phyloP scores from a whole-genome alignment of 2,797 vertebrate genomes.

The Leptatherina wallacei region DNA sequence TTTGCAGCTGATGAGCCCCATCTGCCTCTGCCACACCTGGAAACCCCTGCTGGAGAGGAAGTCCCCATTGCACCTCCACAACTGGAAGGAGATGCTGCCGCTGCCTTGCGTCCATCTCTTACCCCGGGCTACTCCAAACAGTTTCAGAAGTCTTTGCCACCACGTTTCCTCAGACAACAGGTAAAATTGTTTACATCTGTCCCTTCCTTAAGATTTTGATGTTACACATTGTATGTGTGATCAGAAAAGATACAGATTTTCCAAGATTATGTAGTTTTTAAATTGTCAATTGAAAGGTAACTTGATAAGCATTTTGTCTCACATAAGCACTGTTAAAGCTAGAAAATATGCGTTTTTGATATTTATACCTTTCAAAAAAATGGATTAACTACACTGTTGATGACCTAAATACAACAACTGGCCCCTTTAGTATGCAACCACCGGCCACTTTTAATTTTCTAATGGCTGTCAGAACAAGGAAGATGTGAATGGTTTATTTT shows the following conservation, averaged over 20 bases:
- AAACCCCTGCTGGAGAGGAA: slow-evolving; percentile 78
- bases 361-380: background rate
- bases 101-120: slow-evolving; percentile 90
- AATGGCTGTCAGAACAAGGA: background rate
- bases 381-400: no score
- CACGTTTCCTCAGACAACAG: slow-evolving; percentile 98
- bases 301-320: background rate
- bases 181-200: slow-evolving; percentile 68
- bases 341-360: no score
- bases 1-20: slow-evolving; percentile 79
- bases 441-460: no score
- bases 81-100: slow-evolving; percentile 88
- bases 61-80: slow-evolving; percentile 79
- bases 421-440: background rate
- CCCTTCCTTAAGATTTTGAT: background rate
- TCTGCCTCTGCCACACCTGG: slow-evolving; percentile 74
- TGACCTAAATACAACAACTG: no score
- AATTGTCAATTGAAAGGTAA: background rate
- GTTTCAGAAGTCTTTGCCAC: slow-evolving; percentile 97
- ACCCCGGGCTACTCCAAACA: slow-evolving; percentile 97
- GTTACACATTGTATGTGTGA: background rate
- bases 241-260: background rate
- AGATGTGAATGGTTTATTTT: background rate
- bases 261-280: background rate
- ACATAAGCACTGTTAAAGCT: no score